Base-by-base conservation (phyloP, 2,113 vertebrate genomes). In the Neofelis nebulosa region DNA sequence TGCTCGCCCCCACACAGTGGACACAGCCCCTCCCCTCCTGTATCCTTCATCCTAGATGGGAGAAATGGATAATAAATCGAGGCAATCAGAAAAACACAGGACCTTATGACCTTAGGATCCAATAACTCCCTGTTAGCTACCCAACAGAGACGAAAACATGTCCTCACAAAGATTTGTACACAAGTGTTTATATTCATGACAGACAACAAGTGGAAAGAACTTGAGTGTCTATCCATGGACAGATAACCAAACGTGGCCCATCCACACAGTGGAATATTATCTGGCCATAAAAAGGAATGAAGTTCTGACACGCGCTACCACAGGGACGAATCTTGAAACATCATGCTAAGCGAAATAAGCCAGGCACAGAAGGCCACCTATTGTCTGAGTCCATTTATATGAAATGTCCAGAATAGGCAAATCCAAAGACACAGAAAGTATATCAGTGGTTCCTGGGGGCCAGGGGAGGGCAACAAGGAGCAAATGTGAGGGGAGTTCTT, bases 161-260 rank as follows among this genome's bases (percentile, higher is more conserved):
- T 27, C 73, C 61, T 41, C n/a, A 5, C n/a, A 18, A 66, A 85
- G 71, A 18, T 11, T 2, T 13, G 6, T 29, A 18, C 61, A 18
- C 31, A 13, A 29, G 19, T 10, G 25, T 45, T 36, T 41, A 6
- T 11, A 11, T 66, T 38, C 12, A 1, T 31, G 3, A 2, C 0
- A 50, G 80, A 73, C 15, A 8, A 7, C 10, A 84, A 8, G 7
- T 36, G 55, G 55, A 27, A 23, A 23, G 4, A 29, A 23, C 33
- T 61, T 41, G 16, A 31, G 25, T 5, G 25, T 31, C 91, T 23
- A 7, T 23, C 16, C 1, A 0, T 13, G 2, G 25, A 33, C 4
- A 7, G 66, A 13, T 50, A n/a, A 31, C 41, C 14, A 41, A 6
- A 33, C 1, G 21, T 7, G 23, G 48, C 45, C 73, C 63, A 3